Base-by-base conservation (phyloP, 2,888 invertebrate species). In the Gari tellinella region DNA sequence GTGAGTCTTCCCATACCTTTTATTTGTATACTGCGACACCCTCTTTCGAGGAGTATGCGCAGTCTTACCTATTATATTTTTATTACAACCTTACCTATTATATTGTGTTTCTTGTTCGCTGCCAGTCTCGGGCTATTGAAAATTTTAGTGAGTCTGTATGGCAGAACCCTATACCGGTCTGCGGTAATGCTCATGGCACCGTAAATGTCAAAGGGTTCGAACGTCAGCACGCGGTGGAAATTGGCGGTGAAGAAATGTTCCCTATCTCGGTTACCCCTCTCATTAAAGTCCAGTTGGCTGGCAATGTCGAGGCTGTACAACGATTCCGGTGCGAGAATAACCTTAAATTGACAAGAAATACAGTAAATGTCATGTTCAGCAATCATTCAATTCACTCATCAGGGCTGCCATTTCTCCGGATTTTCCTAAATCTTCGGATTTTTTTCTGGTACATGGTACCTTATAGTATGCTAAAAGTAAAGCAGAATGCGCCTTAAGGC, bases 251-350 rank as follows among this genome's bases (percentile, higher is more conserved):
- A 53, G 38, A 65, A 66, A 2, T 46, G 14, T 7, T 66, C 45
- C 61, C 26, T 49, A 8, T 66, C 46, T 10, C 53, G 37, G 38
- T 51, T 49, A 12, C 69, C 77, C 0, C 38, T 48, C 45, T 72
- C 77, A 15, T 69, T 48, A 46, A 66, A 73, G 40, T 69, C 72
- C 5, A 73, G 23, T 40, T 73, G 72, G 25, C 57, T 55, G 5
- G 69, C 51, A 37, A 51, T 53, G 41, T 69, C 63, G 10, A 78
- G 43, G 37, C 43, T 46, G 40, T 49, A 65, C 55, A 55, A 78
- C 21, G 52, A 48, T n/a, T 62, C 63, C 14, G 77, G 77, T 15
- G 41, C 51, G 17, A 78, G 41, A 2, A 73, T 26, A 17, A 60
- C 46, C 77, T 78, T 46, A 31, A 31, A 31, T n/a, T n/a, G n/a